Evolutionary conservation across 2,888 invertebrate species (phyloP).

Genomic region (Chrysina gloriosa): DNA sequence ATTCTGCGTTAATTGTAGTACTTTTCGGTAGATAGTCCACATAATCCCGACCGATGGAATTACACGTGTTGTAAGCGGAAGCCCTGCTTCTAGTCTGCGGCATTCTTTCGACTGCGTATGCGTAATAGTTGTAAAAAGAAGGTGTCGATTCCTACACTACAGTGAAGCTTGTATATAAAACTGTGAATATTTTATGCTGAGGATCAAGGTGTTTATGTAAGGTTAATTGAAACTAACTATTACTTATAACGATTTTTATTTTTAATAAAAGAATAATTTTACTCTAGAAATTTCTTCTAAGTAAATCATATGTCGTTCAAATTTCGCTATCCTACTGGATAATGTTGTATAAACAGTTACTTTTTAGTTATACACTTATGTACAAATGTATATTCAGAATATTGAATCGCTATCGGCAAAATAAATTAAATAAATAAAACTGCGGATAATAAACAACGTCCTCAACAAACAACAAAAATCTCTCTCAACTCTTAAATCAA

Average conservation of each 20-base stretch:
- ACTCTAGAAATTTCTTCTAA: constrained; percentile 4
- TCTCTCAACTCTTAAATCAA: not conserved
- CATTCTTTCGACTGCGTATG: too few relatives aligned
- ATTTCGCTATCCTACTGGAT: not conserved
- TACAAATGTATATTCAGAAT: constrained; percentile 7
- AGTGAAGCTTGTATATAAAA: too few relatives aligned
- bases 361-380: constrained; percentile 4
- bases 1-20: too few relatives aligned
- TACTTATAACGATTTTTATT: constrained; percentile 18
- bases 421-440: constrained; percentile 34
- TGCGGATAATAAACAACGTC: constrained; percentile 1
- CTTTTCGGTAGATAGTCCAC: too few relatives aligned
- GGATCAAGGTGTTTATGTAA: too few relatives aligned
- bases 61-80: too few relatives aligned
- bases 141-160: too few relatives aligned
- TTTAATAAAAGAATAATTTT: constrained; percentile 36
- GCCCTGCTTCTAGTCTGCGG: too few relatives aligned
- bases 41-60: too few relatives aligned
- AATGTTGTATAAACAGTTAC: constrained; percentile 17
- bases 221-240: too few relatives aligned
- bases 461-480: constrained; percentile 3
- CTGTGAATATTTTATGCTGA: too few relatives aligned
- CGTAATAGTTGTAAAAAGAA: too few relatives aligned
- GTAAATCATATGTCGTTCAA: not conserved
- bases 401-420: not conserved